A percentile compares a stretch with the other conserved stretches of the same genome.
phyloP scores from a whole-genome alignment of 1,140 invertebrate species.

The Vanessa tameamea region DNA sequence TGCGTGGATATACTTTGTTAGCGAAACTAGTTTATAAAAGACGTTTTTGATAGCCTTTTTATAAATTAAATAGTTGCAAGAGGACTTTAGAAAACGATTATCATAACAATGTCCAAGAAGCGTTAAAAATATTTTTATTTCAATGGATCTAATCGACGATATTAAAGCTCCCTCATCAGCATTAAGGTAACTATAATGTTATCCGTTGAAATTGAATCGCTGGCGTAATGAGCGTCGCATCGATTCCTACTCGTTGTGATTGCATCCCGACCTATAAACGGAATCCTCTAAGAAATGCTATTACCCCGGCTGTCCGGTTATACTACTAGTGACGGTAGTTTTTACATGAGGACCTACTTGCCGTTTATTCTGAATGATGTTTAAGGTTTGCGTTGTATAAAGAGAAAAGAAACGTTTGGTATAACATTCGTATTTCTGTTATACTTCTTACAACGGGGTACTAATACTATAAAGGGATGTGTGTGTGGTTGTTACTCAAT shows the following conservation, averaged over 20 bases:
- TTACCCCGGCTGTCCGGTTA: slow-evolving; percentile 6
- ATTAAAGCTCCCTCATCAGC: slow-evolving; percentile 34
- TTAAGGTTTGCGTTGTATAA: neutral
- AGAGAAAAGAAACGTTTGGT: too few species aligned
- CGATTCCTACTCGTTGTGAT: slow-evolving; percentile 26
- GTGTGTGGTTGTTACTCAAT: too few species aligned
- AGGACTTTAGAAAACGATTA: neutral
- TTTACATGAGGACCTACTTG: neutral
- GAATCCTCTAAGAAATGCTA: slow-evolving; percentile 27
- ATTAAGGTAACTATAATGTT: slow-evolving; percentile 36
- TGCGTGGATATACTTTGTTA: too few species aligned
- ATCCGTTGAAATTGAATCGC: slow-evolving; percentile 42
- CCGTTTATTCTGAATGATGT: neutral
- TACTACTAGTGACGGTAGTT: neutral
- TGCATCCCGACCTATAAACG: slow-evolving; percentile 25
- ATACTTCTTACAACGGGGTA: too few species aligned
- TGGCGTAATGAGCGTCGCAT: slow-evolving; percentile 31
- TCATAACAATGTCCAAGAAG: too few species aligned
- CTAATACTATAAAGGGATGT: too few species aligned
- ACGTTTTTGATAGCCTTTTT: too few species aligned
- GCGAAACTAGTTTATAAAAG: too few species aligned
- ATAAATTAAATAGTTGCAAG: neutral
- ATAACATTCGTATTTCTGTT: too few species aligned
- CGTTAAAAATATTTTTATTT: slow-evolving; percentile 8
- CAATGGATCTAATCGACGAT: slow-evolving; percentile 11